phyloP scores from a whole-genome alignment of 2,113 vertebrate genomes.

The Chaetorhynchus papuensis region DNA sequence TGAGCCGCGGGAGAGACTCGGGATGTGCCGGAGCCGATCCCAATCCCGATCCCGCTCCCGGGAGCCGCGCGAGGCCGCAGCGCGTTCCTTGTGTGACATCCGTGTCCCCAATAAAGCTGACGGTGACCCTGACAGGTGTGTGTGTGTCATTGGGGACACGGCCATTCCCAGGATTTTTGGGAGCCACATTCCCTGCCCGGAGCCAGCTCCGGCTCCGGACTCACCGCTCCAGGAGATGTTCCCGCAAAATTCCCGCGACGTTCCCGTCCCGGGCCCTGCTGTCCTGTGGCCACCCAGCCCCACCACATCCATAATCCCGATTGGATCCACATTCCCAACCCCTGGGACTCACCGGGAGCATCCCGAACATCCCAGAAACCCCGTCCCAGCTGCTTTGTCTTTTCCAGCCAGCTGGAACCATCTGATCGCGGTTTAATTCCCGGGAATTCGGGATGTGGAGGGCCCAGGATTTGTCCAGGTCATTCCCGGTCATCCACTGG shows the following conservation, averaged over 20 bases:
- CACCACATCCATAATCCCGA: background rate
- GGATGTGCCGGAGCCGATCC: background rate
- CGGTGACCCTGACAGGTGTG: background rate
- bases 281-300: background rate
- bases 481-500: background rate
- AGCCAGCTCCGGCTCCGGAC: background rate
- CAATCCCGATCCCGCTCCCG: background rate
- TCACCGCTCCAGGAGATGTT: background rate
- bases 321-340: background rate
- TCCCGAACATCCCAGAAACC: background rate
- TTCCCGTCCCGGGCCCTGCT: background rate
- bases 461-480: background rate
- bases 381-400: rapidly evolving
- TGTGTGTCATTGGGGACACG: background rate
- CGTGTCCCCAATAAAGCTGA: background rate
- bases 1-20: background rate
- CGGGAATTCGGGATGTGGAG: background rate
- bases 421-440: rapidly evolving
- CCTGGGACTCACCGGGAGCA: background rate
- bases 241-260: rapidly evolving
- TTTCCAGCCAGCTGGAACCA: rapidly evolving
- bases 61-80: background rate
- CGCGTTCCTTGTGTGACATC: background rate
- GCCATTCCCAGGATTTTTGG: background rate
- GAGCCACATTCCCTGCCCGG: rapidly evolving